Base-by-base conservation (phyloP, 2,888 invertebrate species). In the Bruchidius siliquastri region DNA sequence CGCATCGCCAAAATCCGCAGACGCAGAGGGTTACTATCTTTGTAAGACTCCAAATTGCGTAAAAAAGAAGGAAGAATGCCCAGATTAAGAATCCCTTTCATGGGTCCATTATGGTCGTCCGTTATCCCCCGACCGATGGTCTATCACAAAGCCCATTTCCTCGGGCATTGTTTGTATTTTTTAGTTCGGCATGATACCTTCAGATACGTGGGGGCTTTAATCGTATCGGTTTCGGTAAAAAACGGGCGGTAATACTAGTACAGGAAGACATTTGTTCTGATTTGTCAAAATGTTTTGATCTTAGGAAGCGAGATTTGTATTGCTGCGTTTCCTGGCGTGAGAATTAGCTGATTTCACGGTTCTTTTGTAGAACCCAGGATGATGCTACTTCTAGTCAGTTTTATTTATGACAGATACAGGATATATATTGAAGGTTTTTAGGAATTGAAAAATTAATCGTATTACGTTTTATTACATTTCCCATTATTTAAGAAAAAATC, bases 151-250 rank as follows among this genome's bases (percentile, higher is more conserved):
- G 72, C 71, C 68, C 72, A 72, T 74, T 77, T 74, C 73, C 72
- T 70, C 32, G 70, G 22, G 67, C 70, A 72, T 77, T 79, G 77
- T 78, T 77, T 76, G 74, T 73, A 73, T 77, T 77, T 78, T 78
- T 78, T 74, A 76, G 75, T 77, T 77, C 76, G 74, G 79, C 77
- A 75, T 78, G 77, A 79, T 79, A 78, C 80, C 79, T 76, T 73
- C 75, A 69, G 69, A 77, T 74, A 75, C 73, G 74, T 26, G 70
- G 10, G 70, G n/a, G 20, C 20, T 75, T 73, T 73, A 78, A 80
- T 78, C 78, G 71, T 74, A 78, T 80, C 77, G 72, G 77, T 71
- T 74, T 71, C 68, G 77, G 73, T 69, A 71, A 30, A 26, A 22
- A 66, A 22, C 22, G 67, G 49, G 67, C 68, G 70, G 49, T 71